A percentile compares a stretch with the other conserved stretches of the same genome.
These are phyloP conservation scores for Alces alces DNA, from an alignment of 2,113 vertebrate genomes.

Conservation along the genomic window DNA sequence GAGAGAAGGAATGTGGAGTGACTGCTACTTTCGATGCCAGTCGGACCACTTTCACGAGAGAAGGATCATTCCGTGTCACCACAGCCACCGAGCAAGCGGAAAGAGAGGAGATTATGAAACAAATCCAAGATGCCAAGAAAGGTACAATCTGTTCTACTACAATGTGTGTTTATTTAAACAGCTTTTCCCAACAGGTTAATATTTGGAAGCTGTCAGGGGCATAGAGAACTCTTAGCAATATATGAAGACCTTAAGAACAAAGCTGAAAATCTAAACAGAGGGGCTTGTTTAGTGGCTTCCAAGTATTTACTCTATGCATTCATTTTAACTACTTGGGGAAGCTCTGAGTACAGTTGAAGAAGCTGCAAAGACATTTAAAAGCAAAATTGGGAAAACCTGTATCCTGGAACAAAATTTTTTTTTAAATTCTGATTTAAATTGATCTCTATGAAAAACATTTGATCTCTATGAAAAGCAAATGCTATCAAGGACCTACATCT, in stretches of 20 bases:
- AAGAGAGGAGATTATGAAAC: constrained; percentile 96
- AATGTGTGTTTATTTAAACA: background rate
- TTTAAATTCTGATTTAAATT: background rate
- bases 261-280: constrained; percentile 14
- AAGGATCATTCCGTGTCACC: constrained; percentile 97
- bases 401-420: background rate
- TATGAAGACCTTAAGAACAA: background rate
- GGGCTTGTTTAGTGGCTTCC: background rate
- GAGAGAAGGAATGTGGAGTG: constrained; percentile 99
- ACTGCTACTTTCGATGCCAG: constrained; percentile 98
- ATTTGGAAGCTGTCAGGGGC: constrained; percentile 2
- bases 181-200: background rate
- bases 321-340: background rate
- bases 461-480: background rate
- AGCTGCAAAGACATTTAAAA: constrained; percentile 12
- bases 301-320: background rate
- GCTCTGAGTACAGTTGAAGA: background rate
- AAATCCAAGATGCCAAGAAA: constrained; percentile 94
- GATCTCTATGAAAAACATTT: background rate
- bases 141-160: constrained; percentile 79
- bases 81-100: constrained; percentile 98
- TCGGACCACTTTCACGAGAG: constrained; percentile 97
- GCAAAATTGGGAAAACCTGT: background rate
- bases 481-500: background rate
- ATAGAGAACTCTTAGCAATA: background rate